Base-by-base conservation (phyloP, 2,113 vertebrate genomes). In the Nycticryphes semicollaris region DNA sequence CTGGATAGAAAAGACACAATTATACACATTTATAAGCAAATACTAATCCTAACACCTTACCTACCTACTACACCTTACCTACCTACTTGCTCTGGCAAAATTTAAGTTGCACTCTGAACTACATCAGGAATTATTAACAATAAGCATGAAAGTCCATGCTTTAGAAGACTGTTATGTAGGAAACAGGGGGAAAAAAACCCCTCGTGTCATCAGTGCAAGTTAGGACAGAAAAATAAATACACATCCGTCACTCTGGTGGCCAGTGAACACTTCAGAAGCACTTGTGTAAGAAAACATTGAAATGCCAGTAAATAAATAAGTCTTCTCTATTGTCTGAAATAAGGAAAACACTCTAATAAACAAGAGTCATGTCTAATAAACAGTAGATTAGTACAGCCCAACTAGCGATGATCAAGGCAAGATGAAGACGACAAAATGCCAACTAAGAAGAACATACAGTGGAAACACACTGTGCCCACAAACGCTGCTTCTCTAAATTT, bases 161-260 rank as follows among this genome's bases (percentile, higher is more conserved):
- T 89, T 27, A 73, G 39, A 68, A 60, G 30, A 53, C 2, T 6
- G 23, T 16, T 50, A 48, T 30, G 14, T 5, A 56, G 23, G 24
- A 54, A 90, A 60, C 0, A 3, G 3, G 28, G 2, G 3, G 2
- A 57, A 39, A 51, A 51, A 17, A 14, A 4, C 3, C 8, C 35
- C 5, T 8, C 2, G 1, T 35, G 23, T 43, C 7, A 47, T 12
- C 39, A 59, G 1, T 18, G 27, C 23, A 18, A 76, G 4, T 80
- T 45, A 25, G 1, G 15, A 84, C 6, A 2, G 11, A 21, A 91
- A 89, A 84, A 54, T 56, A 84, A 87, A 67, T 18, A 78, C 0
- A 1, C 4, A 51, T 57, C 17, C 1, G 7, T 41, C 69, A 78
- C 14, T 53, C 14, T 76, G 69, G 4, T 4, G 30, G 27, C 45